Evolutionary conservation across 1,140 invertebrate species (phyloP), one percentile per base, ranked within the genome.

Genomic region (Drosophila albomicans): DNA sequence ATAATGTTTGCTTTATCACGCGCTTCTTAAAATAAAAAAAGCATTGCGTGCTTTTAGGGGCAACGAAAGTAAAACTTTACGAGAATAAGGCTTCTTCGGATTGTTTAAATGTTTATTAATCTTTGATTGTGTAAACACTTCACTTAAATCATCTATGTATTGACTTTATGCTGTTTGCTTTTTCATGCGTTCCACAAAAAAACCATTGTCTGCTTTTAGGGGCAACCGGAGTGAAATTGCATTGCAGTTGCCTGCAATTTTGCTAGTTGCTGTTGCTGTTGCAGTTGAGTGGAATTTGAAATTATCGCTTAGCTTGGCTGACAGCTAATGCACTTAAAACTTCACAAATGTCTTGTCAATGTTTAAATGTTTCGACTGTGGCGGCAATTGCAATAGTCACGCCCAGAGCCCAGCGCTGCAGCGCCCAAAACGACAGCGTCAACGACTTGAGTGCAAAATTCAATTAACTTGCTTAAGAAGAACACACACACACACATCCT

Each of bases 281-380:
- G 74, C 64, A 45, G 73, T 46, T 68, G 16, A 52, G 32, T 45
- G 58, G 57, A 61, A 58, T 65, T 46, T 56, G 76, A 61, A 62
- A 61, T 38, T 68, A 49, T 62, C 70, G 76, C 69, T 76, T 65
- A 63, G 70, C 51, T 32, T 16, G 59, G 49, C 68, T 82, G 84
- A 87, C 82, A 84, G 77, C 78, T 80, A 87, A 87, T 89, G 84
- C 84, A 88, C 84, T 88, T 88, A 88, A 88, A 89, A 88, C 85
- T 89, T 89, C 85, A 89, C 73, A 89, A 84, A 88, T 85, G 85
- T 89, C 80, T 88, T 84, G 85, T 89, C 84, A 88, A 89, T 89
- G 85, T 69, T 88, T 81, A 65, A 71, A 75, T 71, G 73, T 68
- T 75, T 64, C 65, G 82, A 86, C 70, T 88, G 69, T 66, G 74